Base-by-base conservation (phyloP, 2,888 invertebrate species). In the Scrobipalpa atriplicella region DNA sequence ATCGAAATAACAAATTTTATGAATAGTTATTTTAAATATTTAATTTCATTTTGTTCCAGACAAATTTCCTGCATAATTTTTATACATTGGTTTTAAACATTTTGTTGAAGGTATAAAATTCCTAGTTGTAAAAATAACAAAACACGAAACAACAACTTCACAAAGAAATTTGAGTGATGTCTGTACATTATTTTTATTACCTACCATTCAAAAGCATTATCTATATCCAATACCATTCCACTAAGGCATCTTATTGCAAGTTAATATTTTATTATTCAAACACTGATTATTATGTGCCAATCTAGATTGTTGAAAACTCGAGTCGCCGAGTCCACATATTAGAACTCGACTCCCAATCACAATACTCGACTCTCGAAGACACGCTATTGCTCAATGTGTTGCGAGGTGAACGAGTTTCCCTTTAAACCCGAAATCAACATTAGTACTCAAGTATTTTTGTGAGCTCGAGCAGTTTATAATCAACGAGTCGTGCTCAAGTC, bases 1-100 rank as follows among this genome's bases (percentile, higher is more conserved):
- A 65, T 54, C 21, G 54, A 36, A 67, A 64, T 64, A 64, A 67
- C 64, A 67, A 61, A 62, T 61, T 61, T 61, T 13, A 16, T 6
- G 16, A 16, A 36, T 18, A 54, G 8, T 54, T 21, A 52, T 54
- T 54, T 54, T 19, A 21, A 54, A 54, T 21, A 54, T 18, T 52
- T n/a, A 11, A 36, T 58, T 58, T 58, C n/a, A 58, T 58, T 29
- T 29, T 38, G 58, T 58, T 58, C 29, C 29, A 36, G 38, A 38
- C 38, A 58, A 58, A 58, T 1, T 38, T 58, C 8, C 8, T 38
- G 29, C 29, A 47, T 47, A 47, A 47, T 47, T 47, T 13, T 43
- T 36, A 58, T 58, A 8, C 56, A 10, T 29, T 58, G 13, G 29
- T 58, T 58, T 56, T 58, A 58, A 16, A 36, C 38, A 58, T 58